These are phyloP conservation scores for Lerema accius DNA, from an alignment of 1,140 invertebrate genomes.

Conservation along the genomic window DNA sequence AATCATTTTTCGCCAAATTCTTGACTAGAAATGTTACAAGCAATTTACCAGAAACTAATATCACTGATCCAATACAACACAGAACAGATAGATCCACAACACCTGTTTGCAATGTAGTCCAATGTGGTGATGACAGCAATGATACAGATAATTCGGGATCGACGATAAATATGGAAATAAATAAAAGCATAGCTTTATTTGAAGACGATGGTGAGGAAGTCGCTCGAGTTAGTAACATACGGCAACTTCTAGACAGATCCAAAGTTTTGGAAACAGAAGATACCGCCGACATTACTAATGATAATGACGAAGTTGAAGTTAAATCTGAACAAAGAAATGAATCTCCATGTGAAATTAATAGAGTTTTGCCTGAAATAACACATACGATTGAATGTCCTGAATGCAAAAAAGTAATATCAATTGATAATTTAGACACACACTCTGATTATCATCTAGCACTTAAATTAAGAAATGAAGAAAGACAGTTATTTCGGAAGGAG, in stretches of 20 bases:
- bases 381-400: slow-evolving; percentile 71
- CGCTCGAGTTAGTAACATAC: slow-evolving; percentile 58
- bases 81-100: slow-evolving; percentile 35
- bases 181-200: slow-evolving; percentile 71
- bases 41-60: slow-evolving; percentile 12
- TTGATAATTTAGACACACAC: slow-evolving; percentile 80
- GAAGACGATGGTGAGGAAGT: slow-evolving; percentile 64
- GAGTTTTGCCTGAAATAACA: slow-evolving; percentile 4
- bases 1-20: slow-evolving; percentile 80
- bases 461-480: slow-evolving; percentile 83
- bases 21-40: slow-evolving; percentile 49
- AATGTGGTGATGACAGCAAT: slow-evolving; percentile 61
- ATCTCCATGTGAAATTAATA: neutral
- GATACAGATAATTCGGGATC: slow-evolving; percentile 70
- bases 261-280: slow-evolving; percentile 34
- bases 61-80: slow-evolving; percentile 4
- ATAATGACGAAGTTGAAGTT: slow-evolving; percentile 9
- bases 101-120: slow-evolving; percentile 48
- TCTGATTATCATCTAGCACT: slow-evolving; percentile 85
- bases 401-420: slow-evolving; percentile 81
- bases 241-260: slow-evolving; percentile 56
- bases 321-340: slow-evolving; percentile 9
- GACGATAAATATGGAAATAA: slow-evolving; percentile 78
- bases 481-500: slow-evolving; percentile 53
- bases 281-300: slow-evolving; percentile 11